phyloP scores from a whole-genome alignment of 2,113 vertebrate genomes.

The Xiphophorus maculatus region DNA sequence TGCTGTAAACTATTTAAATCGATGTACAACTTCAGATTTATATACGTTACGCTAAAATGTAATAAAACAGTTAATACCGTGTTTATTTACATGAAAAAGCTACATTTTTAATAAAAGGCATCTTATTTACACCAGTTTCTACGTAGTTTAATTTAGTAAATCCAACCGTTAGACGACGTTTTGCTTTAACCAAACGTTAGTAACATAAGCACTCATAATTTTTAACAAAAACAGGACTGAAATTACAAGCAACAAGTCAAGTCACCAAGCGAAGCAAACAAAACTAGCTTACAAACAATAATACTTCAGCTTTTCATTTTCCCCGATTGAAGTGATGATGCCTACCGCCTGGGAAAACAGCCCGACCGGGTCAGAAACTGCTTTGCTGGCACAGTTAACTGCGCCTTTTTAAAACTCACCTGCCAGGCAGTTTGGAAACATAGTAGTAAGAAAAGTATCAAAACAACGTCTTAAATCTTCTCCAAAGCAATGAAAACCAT shows the following conservation, averaged over 20 bases:
- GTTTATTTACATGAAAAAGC: not conserved
- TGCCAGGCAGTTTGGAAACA: conserved; percentile 56
- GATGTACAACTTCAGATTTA: not conserved
- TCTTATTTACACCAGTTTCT: not conserved
- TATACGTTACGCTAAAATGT: not conserved
- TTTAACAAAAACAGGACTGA: not conserved
- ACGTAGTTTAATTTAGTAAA: not conserved
- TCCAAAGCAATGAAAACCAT: not conserved
- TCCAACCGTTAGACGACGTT: not conserved
- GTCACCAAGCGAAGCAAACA: not conserved
- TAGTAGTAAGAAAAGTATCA: conserved; percentile 36
- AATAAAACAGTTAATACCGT: not conserved
- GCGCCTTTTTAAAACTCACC: conserved; percentile 57
- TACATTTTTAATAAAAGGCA: not conserved
- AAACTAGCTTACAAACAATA: not conserved
- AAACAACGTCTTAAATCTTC: conserved; percentile 12
- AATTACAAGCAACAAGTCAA: not conserved
- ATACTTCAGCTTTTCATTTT: not conserved
- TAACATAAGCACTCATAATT: not conserved
- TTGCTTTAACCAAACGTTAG: not conserved
- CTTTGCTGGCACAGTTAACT: conserved; percentile 46
- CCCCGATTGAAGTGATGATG: conserved; percentile 44
- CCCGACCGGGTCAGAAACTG: conserved; percentile 45
- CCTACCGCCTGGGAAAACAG: conserved; percentile 16
- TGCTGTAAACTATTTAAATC: not conserved